phyloP scores from a whole-genome alignment of 2,113 vertebrate species.

The Melanostigma gelatinosum region DNA sequence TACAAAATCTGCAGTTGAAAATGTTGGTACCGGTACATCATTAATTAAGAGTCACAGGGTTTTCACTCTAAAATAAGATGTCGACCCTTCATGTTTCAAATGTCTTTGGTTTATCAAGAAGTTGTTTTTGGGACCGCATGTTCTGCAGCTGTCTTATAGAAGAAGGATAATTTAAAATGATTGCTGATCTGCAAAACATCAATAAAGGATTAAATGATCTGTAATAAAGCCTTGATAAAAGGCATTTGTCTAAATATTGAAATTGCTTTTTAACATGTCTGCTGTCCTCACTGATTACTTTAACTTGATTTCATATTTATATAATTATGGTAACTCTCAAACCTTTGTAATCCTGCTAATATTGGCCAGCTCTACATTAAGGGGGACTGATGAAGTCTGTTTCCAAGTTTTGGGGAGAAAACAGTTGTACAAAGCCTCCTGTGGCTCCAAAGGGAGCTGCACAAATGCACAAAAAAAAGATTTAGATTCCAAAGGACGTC shows the following conservation, averaged over 20 bases:
- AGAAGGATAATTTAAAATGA: not conserved
- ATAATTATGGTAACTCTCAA: not conserved
- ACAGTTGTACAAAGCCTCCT: too few species aligned
- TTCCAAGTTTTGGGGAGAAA: too few species aligned
- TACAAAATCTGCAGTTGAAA: too few species aligned
- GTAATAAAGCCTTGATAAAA: not conserved
- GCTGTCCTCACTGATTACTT: not conserved
- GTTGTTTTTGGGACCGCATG: too few species aligned
- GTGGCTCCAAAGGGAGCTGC: not conserved
- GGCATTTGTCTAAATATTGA: not conserved
- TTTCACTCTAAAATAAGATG: too few species aligned
- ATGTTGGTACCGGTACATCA: too few species aligned
- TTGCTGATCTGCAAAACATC: not conserved
- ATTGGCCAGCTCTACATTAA: not conserved
- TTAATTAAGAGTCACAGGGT: too few species aligned
- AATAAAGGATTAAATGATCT: not conserved
- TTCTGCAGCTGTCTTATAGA: too few species aligned
- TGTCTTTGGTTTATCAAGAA: too few species aligned
- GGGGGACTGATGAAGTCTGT: not conserved
- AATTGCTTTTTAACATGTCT: not conserved
- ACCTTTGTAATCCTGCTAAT: not conserved
- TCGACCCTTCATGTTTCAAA: too few species aligned
- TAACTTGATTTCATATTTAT: not conserved
- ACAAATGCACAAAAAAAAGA: not conserved
- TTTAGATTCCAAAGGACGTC: not conserved